Percentiles rank a stretch among this genome's conserved stretches.
Evolutionary conservation across 2,113 vertebrate genomes (phyloP).

Genomic region (Nesoenas mayeri): DNA sequence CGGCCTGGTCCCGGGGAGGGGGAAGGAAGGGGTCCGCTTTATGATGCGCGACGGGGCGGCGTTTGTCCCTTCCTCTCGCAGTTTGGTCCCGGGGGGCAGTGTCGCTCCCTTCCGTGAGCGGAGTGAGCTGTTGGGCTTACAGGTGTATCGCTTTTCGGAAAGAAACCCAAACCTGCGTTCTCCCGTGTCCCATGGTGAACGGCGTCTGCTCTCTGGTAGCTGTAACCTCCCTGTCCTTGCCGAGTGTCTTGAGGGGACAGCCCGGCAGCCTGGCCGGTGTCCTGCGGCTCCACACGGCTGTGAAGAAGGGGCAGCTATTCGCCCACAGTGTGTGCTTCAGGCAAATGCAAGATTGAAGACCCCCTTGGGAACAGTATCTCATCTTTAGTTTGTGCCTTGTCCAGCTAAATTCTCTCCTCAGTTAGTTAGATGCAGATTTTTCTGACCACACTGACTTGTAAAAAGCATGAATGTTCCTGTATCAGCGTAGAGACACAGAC

Average conservation of each 20-base stretch:
- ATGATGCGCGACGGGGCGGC: not conserved
- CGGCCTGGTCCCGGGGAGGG: not conserved
- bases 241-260: not conserved
- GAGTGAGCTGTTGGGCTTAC: not conserved
- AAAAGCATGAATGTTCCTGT: no score
- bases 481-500: fast-evolving
- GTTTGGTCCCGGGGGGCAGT: not conserved
- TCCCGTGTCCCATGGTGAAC: not conserved
- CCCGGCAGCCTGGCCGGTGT: fast-evolving
- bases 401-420: fast-evolving
- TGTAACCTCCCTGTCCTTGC: not conserved
- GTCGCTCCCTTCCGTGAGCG: not conserved
- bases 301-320: no score
- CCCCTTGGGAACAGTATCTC: not conserved
- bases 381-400: not conserved
- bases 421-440: fast-evolving
- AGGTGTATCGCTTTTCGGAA: not conserved
- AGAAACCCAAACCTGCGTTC: no score
- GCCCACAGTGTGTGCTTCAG: fast-evolving
- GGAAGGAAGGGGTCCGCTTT: not conserved
- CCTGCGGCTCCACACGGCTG: fast-evolving
- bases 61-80: not conserved
- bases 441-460: not conserved
- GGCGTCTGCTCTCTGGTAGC: not conserved
- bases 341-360: not conserved